Evolutionary conservation across 2,797 vertebrate genomes (phyloP), one percentile per base, ranked within the genome.

Genomic region (Acrocephalus scirpaceus): DNA sequence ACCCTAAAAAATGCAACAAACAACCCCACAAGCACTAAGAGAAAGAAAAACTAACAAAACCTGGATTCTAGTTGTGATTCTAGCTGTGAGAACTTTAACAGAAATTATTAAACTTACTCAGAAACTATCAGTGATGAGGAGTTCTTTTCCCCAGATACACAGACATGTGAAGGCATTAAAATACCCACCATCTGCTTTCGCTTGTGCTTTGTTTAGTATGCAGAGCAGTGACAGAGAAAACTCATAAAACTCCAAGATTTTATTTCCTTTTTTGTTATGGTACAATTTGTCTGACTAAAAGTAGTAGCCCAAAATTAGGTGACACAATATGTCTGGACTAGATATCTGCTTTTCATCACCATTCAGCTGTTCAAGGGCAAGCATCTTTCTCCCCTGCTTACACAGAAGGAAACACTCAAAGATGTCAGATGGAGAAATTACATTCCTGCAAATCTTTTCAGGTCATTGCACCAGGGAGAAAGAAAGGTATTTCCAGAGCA

Each of bases 111-210:
- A 36, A 81, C 42, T 94, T 89, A 18, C 22, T 65, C 48, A 89
- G 57, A 77, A 86, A 53, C 8, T 29, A 91, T 44, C 30, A 83
- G 56, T 56, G 56, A 27, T 47, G 45, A 71, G 36, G 70, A 32
- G 9, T 10, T 73, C 22, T 79, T 60, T 88, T 86, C 69, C 86
- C n/a, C 29, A 79, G 81, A 75, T 40, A 91, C 1, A 0, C 7
- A 78, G 42, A 69, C 19, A 71, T 32, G 29, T 86, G 88, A 92
- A 93, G 50, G 25, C 50, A 75, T 53, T 89, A 74, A 94, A 96
- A 96, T 81, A 65, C 18, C 32, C 36, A 53, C 86, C 88, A 93
- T 79, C 81, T 97, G 79, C 80, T 90, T 86, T 65, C 56, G 44
- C 32, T 65, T 91, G 54, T 76, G 30, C 40, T 94, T 83, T 93